phyloP scores from a whole-genome alignment of 2,113 vertebrate species.

The Istiophorus platypterus region DNA sequence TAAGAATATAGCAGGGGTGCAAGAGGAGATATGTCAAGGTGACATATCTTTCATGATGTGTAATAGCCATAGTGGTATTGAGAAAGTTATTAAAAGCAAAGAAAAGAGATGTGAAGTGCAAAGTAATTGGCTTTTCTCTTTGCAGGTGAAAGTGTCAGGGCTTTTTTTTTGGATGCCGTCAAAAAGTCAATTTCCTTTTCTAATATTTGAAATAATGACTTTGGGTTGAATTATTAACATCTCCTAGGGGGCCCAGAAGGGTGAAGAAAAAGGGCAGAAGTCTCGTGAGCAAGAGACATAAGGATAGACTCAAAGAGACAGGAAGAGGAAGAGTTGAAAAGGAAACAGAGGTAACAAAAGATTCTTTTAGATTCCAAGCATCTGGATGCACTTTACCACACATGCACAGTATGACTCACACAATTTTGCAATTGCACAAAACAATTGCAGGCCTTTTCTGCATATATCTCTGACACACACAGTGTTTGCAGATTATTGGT shows the following conservation, averaged over 20 bases:
- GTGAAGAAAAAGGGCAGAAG: slow-evolving; percentile 9
- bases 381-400: neutral
- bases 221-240: slow-evolving; percentile 70
- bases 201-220: slow-evolving; percentile 77
- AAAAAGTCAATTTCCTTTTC: slow-evolving; percentile 73
- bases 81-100: slow-evolving; percentile 17
- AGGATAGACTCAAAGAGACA: neutral
- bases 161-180: slow-evolving; percentile 30
- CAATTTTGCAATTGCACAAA: neutral
- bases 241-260: slow-evolving; percentile 29
- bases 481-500: slow-evolving; percentile 4
- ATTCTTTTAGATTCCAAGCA: slow-evolving; percentile 19
- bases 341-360: neutral
- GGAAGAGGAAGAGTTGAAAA: neutral
- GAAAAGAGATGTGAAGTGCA: slow-evolving; percentile 24
- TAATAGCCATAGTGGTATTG: neutral
- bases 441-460: neutral
- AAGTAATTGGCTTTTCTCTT: slow-evolving; percentile 39
- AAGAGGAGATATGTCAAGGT: neutral
- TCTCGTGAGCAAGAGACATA: slow-evolving; percentile 5
- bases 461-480: neutral
- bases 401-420: slow-evolving; percentile 3
- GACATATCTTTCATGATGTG: neutral
- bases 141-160: slow-evolving; percentile 15
- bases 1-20: neutral